Evolutionary conservation across 92 coral and sea anemone genomes (phyloP), one percentile per base, ranked within the genome.

Genomic region (Ricordea florida): DNA sequence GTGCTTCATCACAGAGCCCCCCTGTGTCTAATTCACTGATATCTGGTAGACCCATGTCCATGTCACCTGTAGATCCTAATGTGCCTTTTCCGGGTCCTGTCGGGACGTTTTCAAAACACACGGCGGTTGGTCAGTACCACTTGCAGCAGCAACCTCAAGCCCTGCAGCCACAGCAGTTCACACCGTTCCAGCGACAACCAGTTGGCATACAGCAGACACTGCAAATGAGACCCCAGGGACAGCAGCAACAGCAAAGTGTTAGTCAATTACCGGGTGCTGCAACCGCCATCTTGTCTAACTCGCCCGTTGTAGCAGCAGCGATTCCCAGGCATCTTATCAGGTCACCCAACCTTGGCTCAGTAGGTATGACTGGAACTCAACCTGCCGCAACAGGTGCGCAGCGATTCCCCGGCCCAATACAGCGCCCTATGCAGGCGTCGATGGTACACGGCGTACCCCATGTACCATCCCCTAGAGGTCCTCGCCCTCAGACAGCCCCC

Each of bases 321-420:
- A 71, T 87, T 48, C 78, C 86, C 51, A 85, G 97, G 69, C 97
- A 85, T 52, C 68, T 89, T 57, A 64, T 89, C 36, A 78, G 89
- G 20, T 66, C 80, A 45, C 79, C 89, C 74, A 58, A 69, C 60
- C 84, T 74, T 27, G 87, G 92, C 35, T 42, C 86, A 25, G 84
- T 88, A 33, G 93, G 90, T 8, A 32, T 88, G n/a, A 74, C 79
- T 27, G 88, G 91, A 52, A 71, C 91, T 25, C 97, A 87, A 31
- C 77, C 89, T 17, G 76, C 74, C 10, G 78, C 83, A 25, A 83
- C 85, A 2, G 70, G 66, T 24, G 67, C 90, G 0, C 98, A 87
- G 45, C 90, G 97, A 41, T 88, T 91, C 60, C 99, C 99, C 3
- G 93, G 92, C 10, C 99, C 99, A 13, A 96, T 96, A 58, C 99